Evolutionary conservation across 2,888 invertebrate genomes (phyloP).

Genomic region (Noctua comes): DNA sequence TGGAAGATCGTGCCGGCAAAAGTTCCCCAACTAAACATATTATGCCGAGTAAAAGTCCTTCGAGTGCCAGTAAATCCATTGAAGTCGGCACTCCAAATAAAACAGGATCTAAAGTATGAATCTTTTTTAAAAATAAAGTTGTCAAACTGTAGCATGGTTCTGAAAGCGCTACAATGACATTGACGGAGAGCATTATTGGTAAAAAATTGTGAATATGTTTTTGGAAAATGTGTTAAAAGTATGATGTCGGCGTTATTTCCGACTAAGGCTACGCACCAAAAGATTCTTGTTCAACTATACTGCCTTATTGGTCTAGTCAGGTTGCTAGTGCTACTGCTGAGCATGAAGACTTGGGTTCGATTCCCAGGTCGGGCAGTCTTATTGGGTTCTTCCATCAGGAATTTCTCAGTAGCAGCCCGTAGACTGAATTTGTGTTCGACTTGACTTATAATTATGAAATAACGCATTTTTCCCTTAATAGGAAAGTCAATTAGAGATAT

Average conservation of each 20-base stretch:
- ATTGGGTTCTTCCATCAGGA: background rate
- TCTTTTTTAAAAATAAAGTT: background rate
- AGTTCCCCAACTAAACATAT: background rate
- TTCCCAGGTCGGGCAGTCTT: background rate
- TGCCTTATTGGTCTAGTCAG: background rate
- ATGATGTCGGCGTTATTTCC: too few relatives aligned
- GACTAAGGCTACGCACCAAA: too few relatives aligned
- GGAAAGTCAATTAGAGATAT: too few relatives aligned
- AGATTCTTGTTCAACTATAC: background rate
- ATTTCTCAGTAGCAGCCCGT: too few relatives aligned
- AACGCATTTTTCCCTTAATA: too few relatives aligned
- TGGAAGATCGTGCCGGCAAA: background rate
- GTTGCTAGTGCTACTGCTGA: background rate
- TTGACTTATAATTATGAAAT: too few relatives aligned
- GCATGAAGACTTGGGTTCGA: background rate
- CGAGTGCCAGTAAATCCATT: background rate
- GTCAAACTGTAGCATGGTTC: background rate
- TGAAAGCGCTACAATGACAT: background rate
- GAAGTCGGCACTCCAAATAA: background rate
- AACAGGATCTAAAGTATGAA: slow-evolving; percentile 13
- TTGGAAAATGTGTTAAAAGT: too few relatives aligned
- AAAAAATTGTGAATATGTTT: too few relatives aligned
- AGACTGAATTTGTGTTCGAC: too few relatives aligned
- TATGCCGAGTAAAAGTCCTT: background rate
- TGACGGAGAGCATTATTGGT: background rate